A percentile compares a stretch with the other conserved stretches of the same genome.
Evolutionary conservation across 2,888 invertebrate genomes (phyloP).

Genomic region (Spodoptera exigua): DNA sequence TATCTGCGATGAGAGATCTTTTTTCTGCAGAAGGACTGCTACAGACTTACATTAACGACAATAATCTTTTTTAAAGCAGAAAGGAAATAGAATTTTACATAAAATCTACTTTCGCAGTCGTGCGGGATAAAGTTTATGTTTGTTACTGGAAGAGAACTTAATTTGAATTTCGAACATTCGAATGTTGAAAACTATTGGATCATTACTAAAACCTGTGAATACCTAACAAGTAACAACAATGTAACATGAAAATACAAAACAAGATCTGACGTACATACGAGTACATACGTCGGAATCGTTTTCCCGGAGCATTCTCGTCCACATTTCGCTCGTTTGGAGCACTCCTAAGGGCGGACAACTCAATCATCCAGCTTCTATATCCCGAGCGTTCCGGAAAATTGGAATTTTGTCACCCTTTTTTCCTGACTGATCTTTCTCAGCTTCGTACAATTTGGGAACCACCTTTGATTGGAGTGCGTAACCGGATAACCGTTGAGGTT

Average conservation of each 20-base stretch:
- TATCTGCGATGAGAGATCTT: too few species aligned
- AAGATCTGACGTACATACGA: conserved; percentile 18
- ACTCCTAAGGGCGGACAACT: conserved; percentile 67
- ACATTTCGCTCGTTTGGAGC: conserved; percentile 45
- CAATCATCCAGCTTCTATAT: conserved; percentile 72
- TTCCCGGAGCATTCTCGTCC: conserved; percentile 26
- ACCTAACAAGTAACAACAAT: too few species aligned
- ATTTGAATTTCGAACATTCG: too few species aligned
- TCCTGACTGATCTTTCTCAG: conserved; percentile 79
- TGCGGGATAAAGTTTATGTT: too few species aligned
- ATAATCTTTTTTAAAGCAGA: too few species aligned
- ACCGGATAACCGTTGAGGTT: conserved; percentile 79
- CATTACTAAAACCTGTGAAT: too few species aligned
- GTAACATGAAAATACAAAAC: conserved; percentile 4
- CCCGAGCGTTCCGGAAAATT: conserved; percentile 76
- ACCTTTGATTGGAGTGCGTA: conserved; percentile 82
- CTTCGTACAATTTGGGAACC: conserved; percentile 79
- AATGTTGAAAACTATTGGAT: too few species aligned
- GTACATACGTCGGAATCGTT: conserved; percentile 19
- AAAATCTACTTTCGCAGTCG: too few species aligned
- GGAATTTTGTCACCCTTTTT: conserved; percentile 82
- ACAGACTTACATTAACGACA: too few species aligned
- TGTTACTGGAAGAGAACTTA: too few species aligned
- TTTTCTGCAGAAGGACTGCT: too few species aligned
- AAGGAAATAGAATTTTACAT: too few species aligned